Percentiles rank a stretch among this genome's conserved stretches.
phyloP scores from a whole-genome alignment of 2,888 invertebrate genomes.

The Odontothrips loti region DNA sequence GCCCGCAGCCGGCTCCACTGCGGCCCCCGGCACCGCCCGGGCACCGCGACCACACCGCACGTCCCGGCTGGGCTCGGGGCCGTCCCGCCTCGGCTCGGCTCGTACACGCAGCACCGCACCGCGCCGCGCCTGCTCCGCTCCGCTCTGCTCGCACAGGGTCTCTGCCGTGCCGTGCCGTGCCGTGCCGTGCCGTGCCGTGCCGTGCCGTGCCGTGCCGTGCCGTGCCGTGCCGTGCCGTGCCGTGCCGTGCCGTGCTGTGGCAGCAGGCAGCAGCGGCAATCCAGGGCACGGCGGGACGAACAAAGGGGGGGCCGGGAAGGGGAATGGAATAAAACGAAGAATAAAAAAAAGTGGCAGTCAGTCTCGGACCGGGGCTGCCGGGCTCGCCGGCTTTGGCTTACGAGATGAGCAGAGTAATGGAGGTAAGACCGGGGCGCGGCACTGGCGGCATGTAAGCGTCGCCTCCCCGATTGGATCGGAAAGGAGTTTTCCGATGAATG shows the following conservation, averaged over 20 bases:
- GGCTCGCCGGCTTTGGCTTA: neutral
- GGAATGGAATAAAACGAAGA: too few species aligned
- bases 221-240: too few species aligned
- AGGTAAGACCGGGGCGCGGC: neutral
- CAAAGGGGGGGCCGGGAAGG: conserved; percentile 12
- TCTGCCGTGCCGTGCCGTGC: conserved; percentile 23
- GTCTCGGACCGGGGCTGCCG: too few species aligned
- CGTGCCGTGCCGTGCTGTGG: too few species aligned
- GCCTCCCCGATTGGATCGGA: too few species aligned
- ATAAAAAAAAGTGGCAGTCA: neutral
- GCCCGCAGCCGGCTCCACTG: conserved; percentile 44
- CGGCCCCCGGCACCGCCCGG: conserved; percentile 32
- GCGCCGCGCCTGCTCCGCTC: neutral
- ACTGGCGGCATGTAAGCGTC: too few species aligned
- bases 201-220: too few species aligned
- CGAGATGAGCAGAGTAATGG: neutral
- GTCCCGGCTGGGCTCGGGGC: neutral
- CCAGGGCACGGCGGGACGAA: conserved; percentile 31
- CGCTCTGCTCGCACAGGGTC: conserved; percentile 29
- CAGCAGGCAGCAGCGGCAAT: conserved; percentile 28
- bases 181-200: too few species aligned
- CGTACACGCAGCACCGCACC: neutral
- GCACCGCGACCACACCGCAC: neutral
- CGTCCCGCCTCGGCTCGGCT: neutral
- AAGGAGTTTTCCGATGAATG: too few species aligned